Percentiles rank a stretch among this genome's conserved stretches.
Evolutionary conservation across 1,140 invertebrate species (phyloP).

Genomic region (Paramacrobiotus metropolitanus): DNA sequence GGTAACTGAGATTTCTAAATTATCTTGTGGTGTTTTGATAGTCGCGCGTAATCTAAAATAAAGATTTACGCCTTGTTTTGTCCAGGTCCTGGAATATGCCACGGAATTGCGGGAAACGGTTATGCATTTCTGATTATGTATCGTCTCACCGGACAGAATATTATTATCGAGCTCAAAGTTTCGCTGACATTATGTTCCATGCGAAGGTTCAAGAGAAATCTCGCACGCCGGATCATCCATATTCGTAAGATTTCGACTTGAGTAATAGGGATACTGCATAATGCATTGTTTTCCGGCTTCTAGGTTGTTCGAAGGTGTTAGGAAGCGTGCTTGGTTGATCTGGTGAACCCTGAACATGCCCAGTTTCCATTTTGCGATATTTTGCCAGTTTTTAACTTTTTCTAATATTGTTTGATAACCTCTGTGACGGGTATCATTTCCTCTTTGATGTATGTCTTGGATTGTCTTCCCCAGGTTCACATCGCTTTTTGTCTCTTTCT

Average conservation of each 20-base stretch:
- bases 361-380: conserved; percentile 65
- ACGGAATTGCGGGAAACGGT: conserved; percentile 58
- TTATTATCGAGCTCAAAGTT: conserved; percentile 43
- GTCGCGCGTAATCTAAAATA: too few species aligned
- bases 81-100: conserved; percentile 38
- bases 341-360: conserved; percentile 42
- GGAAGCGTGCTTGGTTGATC: conserved; percentile 57
- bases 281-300: too few species aligned
- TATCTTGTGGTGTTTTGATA: too few species aligned
- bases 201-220: conserved; percentile 20
- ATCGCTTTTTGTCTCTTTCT: too few species aligned
- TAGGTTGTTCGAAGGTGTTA: conserved; percentile 59
- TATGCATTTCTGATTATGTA: conserved; percentile 59
- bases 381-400: too few species aligned
- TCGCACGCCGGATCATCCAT: conserved; percentile 50
- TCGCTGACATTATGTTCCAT: conserved; percentile 44
- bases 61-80: too few species aligned
- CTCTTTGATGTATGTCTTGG: too few species aligned
- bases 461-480: too few species aligned
- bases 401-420: too few species aligned
- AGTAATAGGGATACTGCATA: too few species aligned
- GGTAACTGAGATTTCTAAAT: conserved; percentile 36
- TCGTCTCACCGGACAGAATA: conserved; percentile 47
- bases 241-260: conserved; percentile 16
- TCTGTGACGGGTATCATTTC: too few species aligned